Base-by-base conservation (phyloP, 2,888 invertebrate genomes). In the Fissipunctia ypsillon region DNA sequence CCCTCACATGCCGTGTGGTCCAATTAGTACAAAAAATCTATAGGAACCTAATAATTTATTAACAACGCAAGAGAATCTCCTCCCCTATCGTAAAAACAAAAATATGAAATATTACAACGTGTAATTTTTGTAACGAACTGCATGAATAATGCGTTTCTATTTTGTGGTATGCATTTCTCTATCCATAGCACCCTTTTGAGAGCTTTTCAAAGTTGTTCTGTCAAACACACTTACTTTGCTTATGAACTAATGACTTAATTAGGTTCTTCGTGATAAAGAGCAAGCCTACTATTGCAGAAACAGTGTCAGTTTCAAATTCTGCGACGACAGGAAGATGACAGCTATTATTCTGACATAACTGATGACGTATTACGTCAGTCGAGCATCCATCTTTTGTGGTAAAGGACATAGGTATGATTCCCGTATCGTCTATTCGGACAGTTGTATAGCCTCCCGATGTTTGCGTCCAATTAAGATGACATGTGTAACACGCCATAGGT, bases 11-110 rank as follows among this genome's bases (percentile, higher is more conserved):
- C 80, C 73, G 78, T 78, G 83, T 78, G 84, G 81, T 72, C 86
- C 86, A 90, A 90, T 89, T 87, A 88, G 87, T 84, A 69, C 64
- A 60, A 86, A 75, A 89, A 88, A 79, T 68, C 65, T 72, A 73
- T 84, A 85, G 0, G 16, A 84, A 84, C 28, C 48, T 54, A 50
- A 25, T 50, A 60, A 80, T 74, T 64, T 86, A 88, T 83, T 76
- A 69, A 77, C 76, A 81, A 76, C n/a, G 7, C 31, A 31, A 38
- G 38, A 74, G 70, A 83, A 48, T 78, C 66, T 79, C 74, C 45
- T 60, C 50, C 74, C 77, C 68, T 57, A 71, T 71, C 54, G 63
- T 69, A 25, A 64, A 63, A 76, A 82, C 71, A 76, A 38, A 78
- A 80, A 14, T 71, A 72, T 87, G 73, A 84, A 73, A 77, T 83